Evolutionary conservation across 2,797 vertebrate genomes (phyloP).

Genomic region (Gadopsis marmoratus): DNA sequence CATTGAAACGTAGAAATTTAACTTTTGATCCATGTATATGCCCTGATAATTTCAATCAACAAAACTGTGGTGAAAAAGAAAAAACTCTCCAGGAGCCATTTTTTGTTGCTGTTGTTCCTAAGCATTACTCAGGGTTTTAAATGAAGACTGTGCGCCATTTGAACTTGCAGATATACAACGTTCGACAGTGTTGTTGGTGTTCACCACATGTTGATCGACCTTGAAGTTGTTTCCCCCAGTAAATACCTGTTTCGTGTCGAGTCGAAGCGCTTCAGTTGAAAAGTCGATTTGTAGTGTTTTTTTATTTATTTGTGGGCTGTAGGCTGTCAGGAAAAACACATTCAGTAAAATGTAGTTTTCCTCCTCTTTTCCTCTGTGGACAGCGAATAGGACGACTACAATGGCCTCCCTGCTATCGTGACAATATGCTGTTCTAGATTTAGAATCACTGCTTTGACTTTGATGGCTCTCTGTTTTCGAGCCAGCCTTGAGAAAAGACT

Average conservation of each 20-base stretch:
- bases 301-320: no score
- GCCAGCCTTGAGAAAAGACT: conserved; percentile 33
- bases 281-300: background rate
- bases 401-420: conserved; percentile 9
- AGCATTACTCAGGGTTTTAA: background rate
- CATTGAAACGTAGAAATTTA: no score
- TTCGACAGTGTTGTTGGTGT: background rate
- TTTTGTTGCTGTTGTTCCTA: background rate
- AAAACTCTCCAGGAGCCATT: background rate
- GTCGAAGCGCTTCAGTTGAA: background rate
- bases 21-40: no score
- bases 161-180: background rate
- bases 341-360: background rate
- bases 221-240: background rate
- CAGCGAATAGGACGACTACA: background rate
- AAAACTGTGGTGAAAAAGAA: background rate
- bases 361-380: background rate
- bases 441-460: conserved; percentile 35
- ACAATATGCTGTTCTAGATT: conserved; percentile 12
- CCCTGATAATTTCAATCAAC: no score
- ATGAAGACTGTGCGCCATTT: background rate
- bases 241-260: conserved; percentile 3
- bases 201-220: background rate
- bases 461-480: conserved; percentile 31
- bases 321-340: background rate